Evolutionary conservation across 1,140 invertebrate species (phyloP), one percentile per base, ranked within the genome.

Genomic region (Aradophagus sp.): DNA sequence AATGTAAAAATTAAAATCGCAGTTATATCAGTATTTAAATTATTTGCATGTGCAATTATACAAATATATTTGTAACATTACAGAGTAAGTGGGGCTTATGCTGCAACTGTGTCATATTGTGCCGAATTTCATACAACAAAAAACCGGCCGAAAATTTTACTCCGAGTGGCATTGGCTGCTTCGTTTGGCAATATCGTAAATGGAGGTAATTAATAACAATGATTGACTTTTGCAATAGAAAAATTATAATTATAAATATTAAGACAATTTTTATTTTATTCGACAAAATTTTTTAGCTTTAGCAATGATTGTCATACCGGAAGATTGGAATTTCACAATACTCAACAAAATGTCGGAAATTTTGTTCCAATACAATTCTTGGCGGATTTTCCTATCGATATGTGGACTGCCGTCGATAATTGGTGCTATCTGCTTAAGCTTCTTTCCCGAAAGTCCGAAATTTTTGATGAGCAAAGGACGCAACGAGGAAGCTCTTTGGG

Each of bases 381-480:
- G 93, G 93, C 89, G 93, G 61, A 83, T 95, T 5, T 95, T 92
- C 80, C 81, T 95, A 0, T 84, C 91, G 4, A 61, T 88, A 0
- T 88, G 89, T 42, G 89, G 89, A 0, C 20, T 93, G 19, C 91
- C 93, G 2, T 89, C 89, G 14, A 70, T 94, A 0, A 65, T 91
- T 3, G 89, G 89, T 5, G 89, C 88, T 0, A 35, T 89, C 6
- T 80, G 88, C 0, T 87, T 93, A 36, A 84, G 88, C 34, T 91
- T 91, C 68, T 86, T 94, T 2, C 91, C 92, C 0, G 94, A 95
- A 79, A 95, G 92, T 75, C 93, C 93, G 3, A 94, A 94, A 80
- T 95, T 93, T 79, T 81, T 94, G 0, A 92, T 95, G 89, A 89
- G 90, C 0, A 85, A 88, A 72, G 91, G 91, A 45, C 87, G 88